Base-by-base conservation (phyloP, 2,888 invertebrate species). In the Torymus texanus region DNA sequence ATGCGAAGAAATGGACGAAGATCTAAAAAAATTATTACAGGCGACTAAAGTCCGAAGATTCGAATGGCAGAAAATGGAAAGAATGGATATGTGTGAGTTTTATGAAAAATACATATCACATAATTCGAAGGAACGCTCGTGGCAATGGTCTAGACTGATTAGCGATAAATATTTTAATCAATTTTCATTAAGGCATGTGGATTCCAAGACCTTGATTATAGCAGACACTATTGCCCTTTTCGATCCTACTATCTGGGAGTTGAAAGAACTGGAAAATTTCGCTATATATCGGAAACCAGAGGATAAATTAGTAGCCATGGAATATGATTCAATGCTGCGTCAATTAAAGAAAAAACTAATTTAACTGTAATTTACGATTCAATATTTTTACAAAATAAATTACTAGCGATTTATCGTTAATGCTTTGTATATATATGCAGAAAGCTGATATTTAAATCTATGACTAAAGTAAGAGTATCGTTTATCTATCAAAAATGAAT, bases 61-160 rank as follows among this genome's bases (percentile, higher is more conserved):
- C 11, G 11, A 8, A 16, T 21, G 12, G 11, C 10, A 2, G 11
- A 18, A 14, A 59, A 18, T 10, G 16, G 58, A 59, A 18, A 24
- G 12, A 13, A 61, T 21, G 12, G 24, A 5, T 13, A 24, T 61
- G 13, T 21, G 24, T 61, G 14, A 61, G 14, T 61, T 61, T 13
- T 61, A 24, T 24, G 13, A 18, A 11, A 61, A 61, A 21, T 61
- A 61, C 13, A 61, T 61, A 21, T 21, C 61, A 13, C 13, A 24
- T 2, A 24, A 18, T 21, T 61, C 61, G 24, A 21, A 21, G 61
- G 61, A 61, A 13, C 12, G 18, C 24, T 61, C 61, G 4, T 61
- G 61, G 61, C 18, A 18, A 12, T 61, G 61, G 24, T 11, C 21
- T 14, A 61, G 61, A 61, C 24, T 61, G 61, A 61, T 61, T 61